Evolutionary conservation across 2,888 invertebrate genomes (phyloP).

Genomic region (Drosophila kambysellisi): DNA sequence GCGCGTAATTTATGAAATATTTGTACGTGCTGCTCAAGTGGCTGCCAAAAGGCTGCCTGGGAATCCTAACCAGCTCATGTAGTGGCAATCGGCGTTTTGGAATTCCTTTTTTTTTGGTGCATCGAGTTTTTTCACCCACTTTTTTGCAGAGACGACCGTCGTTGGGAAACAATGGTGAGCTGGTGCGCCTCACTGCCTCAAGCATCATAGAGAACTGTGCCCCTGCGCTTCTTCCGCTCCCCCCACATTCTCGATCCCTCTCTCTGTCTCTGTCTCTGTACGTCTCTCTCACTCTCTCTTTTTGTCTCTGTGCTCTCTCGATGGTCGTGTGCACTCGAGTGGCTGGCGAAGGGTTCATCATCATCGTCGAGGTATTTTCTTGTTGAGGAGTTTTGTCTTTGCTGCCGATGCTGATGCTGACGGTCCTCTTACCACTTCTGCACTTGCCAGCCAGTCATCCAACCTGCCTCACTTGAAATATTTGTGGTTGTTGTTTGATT

Average conservation of each 20-base stretch:
- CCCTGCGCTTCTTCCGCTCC: constrained; percentile 1
- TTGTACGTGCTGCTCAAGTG: constrained; percentile 74
- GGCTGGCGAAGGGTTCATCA: constrained; percentile 77
- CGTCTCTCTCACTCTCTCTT: constrained; percentile 9
- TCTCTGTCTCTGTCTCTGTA: not conserved
- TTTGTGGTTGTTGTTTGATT: constrained; percentile 80
- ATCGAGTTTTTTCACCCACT: constrained; percentile 62
- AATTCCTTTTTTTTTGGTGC: constrained; percentile 10
- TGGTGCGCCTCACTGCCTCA: constrained; percentile 52
- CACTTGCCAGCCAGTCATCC: constrained; percentile 70
- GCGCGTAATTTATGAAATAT: constrained; percentile 78
- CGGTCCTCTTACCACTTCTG: constrained; percentile 26
- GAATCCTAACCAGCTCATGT: constrained; percentile 54
- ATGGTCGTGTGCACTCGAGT: constrained; percentile 63
- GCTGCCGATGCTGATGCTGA: constrained; percentile 17
- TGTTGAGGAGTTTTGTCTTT: constrained; percentile 78
- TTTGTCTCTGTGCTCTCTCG: constrained; percentile 20
- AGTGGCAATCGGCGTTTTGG: constrained; percentile 56
- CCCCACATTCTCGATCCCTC: not conserved
- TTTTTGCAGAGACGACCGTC: constrained; percentile 60
- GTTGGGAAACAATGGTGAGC: constrained; percentile 51
- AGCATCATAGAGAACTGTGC: constrained; percentile 52
- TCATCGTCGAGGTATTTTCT: constrained; percentile 77
- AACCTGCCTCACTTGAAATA: constrained; percentile 77
- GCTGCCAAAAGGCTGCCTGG: constrained; percentile 66